Base-by-base conservation (phyloP, 35 echinoderm and acorn worm genomes). In the Eucidaris tribuloides region DNA sequence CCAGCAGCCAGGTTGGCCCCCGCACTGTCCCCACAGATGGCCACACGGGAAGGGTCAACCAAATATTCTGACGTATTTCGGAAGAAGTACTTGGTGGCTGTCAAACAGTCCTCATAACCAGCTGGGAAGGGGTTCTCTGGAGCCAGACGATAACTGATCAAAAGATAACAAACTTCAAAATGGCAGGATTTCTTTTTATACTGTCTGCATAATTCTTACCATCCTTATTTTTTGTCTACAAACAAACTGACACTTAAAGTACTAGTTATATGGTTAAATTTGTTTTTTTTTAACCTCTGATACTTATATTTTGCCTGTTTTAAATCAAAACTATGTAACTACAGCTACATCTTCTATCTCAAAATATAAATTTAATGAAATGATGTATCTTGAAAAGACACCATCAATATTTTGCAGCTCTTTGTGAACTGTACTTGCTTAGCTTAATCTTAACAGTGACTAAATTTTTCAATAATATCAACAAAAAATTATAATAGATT, bases 111-210 rank as follows among this genome's bases (percentile, higher is more conserved):
- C 4, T 96, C 84, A 64, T 81, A 87, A 1, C 66, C 83, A 62
- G 84, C 80, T 38, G 93, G 93, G 49, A 96, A 96, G 3, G 83
- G 80, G 63, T 96, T 44, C 48, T 96, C 93, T 5, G 93, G 93
- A 29, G 93, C 88, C 7, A 91, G 61, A 6, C 93, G 79, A 62
- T 96, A 96, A 22, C 93, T 96, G 63, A n/a, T n/a, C n/a, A n/a
- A n/a, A n/a, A n/a, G n/a, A n/a, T 80, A 79, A 14, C 7, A 87
- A 41, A 56, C 58, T 24, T 39, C 37, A 46, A 11, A 81, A 37
- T 14, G 18, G 28, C 5, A 9, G 7, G 0, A 77, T 15, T 11
- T 83, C 3, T 13, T 25, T 31, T 0, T 42, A 35, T 23, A 83
- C 4, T 64, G 22, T 6, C 17, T 61, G 50, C 27, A 5, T 34